A percentile compares a stretch with the other conserved stretches of the same genome.
phyloP scores from a whole-genome alignment of 2,113 vertebrate species.

The Smithornis capensis region DNA sequence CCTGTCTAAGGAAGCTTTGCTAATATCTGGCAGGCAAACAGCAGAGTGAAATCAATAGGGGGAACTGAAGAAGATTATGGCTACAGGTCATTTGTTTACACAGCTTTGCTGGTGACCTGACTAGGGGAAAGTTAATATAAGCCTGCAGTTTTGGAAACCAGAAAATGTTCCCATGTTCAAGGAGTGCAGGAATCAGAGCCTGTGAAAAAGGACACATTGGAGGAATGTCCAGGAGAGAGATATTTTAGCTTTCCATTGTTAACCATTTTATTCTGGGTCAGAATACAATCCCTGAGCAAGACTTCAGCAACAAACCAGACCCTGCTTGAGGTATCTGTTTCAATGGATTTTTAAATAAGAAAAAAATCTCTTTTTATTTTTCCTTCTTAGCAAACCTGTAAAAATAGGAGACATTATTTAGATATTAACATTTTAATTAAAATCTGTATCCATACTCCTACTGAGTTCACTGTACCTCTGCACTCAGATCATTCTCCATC shows the following conservation, averaged over 20 bases:
- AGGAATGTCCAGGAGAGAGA: not conserved
- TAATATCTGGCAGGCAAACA: constrained; percentile 22
- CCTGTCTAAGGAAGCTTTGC: not conserved
- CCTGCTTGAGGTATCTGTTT: not conserved
- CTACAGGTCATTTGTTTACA: constrained; percentile 60
- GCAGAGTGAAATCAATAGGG: constrained; percentile 31
- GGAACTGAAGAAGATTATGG: constrained; percentile 38
- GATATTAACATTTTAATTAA: not conserved
- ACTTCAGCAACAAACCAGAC: not conserved
- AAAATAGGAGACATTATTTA: not conserved
- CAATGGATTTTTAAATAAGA: not conserved
- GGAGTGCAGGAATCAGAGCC: not conserved
- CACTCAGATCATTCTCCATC: not conserved
- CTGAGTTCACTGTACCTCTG: not conserved
- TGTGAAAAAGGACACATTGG: not conserved
- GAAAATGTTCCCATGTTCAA: not conserved
- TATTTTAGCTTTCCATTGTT: not conserved
- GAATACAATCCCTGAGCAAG: not conserved
- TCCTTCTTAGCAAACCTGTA: not conserved
- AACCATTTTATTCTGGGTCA: not conserved
- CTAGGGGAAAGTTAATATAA: constrained; percentile 20
- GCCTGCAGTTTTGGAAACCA: constrained; percentile 24
- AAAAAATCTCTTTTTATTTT: not conserved
- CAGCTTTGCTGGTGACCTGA: constrained; percentile 41
- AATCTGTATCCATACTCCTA: not conserved